Conservation (phyloP, 2,888 invertebrate species). For the Cynaeus angustus region DNA sequence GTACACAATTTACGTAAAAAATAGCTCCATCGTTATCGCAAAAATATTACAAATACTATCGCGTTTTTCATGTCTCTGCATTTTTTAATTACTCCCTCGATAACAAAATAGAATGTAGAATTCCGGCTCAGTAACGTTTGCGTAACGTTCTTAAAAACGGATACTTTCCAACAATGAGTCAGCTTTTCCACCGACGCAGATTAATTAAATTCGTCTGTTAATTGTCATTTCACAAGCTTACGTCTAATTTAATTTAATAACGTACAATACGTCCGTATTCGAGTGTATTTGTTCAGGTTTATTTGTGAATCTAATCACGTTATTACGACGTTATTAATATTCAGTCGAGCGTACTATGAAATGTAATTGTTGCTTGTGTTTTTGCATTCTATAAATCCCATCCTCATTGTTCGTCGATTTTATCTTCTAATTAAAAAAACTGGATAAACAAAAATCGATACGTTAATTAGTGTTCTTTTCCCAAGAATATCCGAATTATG, state of each 20-base stretch:
- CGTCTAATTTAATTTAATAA: conserved; percentile 47
- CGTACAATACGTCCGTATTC: conserved; percentile 24
- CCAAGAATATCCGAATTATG: conserved; percentile 13
- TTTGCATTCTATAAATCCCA: conserved; percentile 19
- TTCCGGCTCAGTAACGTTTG: not conserved
- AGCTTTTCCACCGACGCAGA: not conserved
- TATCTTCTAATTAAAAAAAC: conserved; percentile 25
- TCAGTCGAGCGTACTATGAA: conserved; percentile 41
- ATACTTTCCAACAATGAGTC: conserved; percentile 11
- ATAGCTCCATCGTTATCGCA: too few species aligned
- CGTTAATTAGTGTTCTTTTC: conserved; percentile 4
- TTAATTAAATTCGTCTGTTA: conserved; percentile 31
- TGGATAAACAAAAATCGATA: not conserved
- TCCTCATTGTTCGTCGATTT: conserved; percentile 18
- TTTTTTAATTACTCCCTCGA: not conserved
- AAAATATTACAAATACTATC: too few species aligned
- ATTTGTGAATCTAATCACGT: conserved; percentile 48
- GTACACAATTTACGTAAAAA: too few species aligned
- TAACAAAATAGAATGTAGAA: not conserved
- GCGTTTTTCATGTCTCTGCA: too few species aligned
- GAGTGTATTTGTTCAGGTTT: conserved; percentile 40
- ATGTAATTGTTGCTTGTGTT: conserved; percentile 41
- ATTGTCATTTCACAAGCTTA: conserved; percentile 42
- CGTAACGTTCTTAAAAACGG: not conserved
- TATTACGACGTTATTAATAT: conserved; percentile 45